Evolutionary conservation across 2,797 vertebrate genomes (phyloP).

Genomic region (Scleropages formosus): DNA sequence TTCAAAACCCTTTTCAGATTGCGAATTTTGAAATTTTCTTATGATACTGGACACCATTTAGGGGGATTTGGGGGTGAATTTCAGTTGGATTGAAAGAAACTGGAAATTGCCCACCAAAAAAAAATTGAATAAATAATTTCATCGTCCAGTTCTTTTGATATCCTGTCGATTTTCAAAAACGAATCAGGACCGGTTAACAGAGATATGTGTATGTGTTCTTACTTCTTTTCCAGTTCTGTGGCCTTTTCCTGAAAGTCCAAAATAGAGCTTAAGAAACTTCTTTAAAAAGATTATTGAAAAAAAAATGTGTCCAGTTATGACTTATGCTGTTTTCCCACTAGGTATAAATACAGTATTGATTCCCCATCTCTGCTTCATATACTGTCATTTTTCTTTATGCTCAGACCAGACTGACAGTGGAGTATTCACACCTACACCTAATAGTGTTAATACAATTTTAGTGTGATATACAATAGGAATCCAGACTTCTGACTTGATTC

Average conservation of each 20-base stretch:
- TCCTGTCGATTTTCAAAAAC: too few relatives aligned
- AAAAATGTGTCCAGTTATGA: constrained; percentile 61
- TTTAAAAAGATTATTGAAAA: constrained; percentile 55
- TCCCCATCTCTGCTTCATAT: constrained; percentile 60
- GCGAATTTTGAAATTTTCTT: too few relatives aligned
- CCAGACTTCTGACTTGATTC: constrained; percentile 7
- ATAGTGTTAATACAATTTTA: constrained; percentile 49
- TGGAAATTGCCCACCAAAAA: too few relatives aligned
- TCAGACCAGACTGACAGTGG: constrained; percentile 59
- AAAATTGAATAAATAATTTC: too few relatives aligned
- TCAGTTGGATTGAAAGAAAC: too few relatives aligned
- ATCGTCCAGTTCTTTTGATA: too few relatives aligned
- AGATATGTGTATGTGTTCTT: too few relatives aligned
- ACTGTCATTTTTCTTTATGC: constrained; percentile 64
- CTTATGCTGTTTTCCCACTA: constrained; percentile 61
- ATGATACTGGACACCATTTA: too few relatives aligned
- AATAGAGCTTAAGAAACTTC: constrained; percentile 21
- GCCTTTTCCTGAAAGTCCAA: neutral
- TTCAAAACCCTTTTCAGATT: too few relatives aligned
- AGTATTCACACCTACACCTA: constrained; percentile 67
- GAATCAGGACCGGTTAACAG: too few relatives aligned
- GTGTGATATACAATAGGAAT: constrained; percentile 18
- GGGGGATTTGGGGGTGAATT: too few relatives aligned
- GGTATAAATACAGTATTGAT: constrained; percentile 76
- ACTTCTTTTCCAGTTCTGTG: too few relatives aligned